phyloP scores from a whole-genome alignment of 2,888 invertebrate species.

The Papilio elwesi region DNA sequence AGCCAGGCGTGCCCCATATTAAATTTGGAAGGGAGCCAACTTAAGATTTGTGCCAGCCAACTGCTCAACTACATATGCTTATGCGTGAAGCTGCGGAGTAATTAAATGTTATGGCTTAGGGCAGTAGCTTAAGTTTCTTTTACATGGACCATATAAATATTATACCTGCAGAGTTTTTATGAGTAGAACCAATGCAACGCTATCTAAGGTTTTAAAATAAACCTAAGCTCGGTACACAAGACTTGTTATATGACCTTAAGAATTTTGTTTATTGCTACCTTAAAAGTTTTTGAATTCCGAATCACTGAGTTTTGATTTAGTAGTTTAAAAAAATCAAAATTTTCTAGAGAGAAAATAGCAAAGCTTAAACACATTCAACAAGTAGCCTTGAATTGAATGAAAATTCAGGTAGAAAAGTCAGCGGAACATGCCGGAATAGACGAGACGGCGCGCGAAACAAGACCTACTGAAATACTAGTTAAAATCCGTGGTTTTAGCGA shows the following conservation, averaged over 20 bases:
- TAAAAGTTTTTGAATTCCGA: too few relatives aligned
- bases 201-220: too few relatives aligned
- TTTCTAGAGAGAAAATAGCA: neutral
- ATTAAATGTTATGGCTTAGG: slow-evolving; percentile 8
- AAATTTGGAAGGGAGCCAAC: slow-evolving; percentile 37
- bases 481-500: slow-evolving; percentile 76
- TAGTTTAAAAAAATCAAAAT: neutral
- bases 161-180: neutral
- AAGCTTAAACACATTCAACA: neutral
- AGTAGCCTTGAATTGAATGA: slow-evolving; percentile 26
- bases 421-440: slow-evolving; percentile 18
- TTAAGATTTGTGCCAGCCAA: slow-evolving; percentile 33
- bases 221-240: too few relatives aligned
- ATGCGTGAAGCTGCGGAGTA: slow-evolving; percentile 24
- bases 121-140: slow-evolving; percentile 4
- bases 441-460: slow-evolving; percentile 49
- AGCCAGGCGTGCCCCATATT: slow-evolving; percentile 31
- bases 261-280: too few relatives aligned
- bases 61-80: slow-evolving; percentile 18
- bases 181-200: too few relatives aligned
- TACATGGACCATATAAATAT: neutral
- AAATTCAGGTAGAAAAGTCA: slow-evolving; percentile 16
- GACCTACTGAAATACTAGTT: slow-evolving; percentile 76
- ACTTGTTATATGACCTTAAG: too few relatives aligned
- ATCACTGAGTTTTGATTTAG: too few relatives aligned